Evolutionary conservation across 2,113 vertebrate species (phyloP).

Genomic region (Pseudopipra pipra): DNA sequence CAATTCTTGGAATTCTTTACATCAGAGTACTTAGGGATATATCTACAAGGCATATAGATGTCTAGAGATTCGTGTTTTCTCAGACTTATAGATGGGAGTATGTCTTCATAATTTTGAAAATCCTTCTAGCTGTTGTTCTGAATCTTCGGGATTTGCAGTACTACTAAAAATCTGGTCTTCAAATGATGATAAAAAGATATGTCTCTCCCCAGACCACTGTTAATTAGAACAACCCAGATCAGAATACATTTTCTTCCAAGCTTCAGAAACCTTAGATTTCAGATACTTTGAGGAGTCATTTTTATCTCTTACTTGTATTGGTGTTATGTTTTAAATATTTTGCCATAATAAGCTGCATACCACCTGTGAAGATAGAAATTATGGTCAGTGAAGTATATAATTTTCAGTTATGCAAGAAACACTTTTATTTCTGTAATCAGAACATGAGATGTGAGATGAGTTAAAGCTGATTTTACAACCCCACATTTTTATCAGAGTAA

Average conservation of each 20-base stretch:
- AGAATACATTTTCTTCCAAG: background rate
- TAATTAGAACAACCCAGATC: background rate
- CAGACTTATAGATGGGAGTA: background rate
- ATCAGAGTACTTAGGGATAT: background rate
- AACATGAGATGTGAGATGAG: background rate
- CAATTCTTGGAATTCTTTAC: background rate
- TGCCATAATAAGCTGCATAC: background rate
- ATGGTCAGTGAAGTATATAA: background rate
- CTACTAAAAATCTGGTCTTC: background rate
- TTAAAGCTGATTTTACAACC: background rate
- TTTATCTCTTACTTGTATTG: background rate
- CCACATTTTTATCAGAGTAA: background rate
- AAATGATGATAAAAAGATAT: background rate
- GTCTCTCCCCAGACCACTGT: background rate
- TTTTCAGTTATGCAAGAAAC: background rate
- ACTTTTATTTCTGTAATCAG: background rate
- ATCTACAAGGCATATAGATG: background rate
- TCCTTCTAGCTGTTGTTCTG: background rate
- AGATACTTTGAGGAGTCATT: background rate
- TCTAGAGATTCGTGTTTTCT: background rate
- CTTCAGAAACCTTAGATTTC: background rate
- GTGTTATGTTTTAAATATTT: background rate
- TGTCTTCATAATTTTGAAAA: background rate
- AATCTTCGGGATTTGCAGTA: background rate
- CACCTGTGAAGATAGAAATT: background rate